Evolutionary conservation across 2,113 vertebrate genomes (phyloP), one percentile per base, ranked within the genome.

Genomic region (Apus apus): DNA sequence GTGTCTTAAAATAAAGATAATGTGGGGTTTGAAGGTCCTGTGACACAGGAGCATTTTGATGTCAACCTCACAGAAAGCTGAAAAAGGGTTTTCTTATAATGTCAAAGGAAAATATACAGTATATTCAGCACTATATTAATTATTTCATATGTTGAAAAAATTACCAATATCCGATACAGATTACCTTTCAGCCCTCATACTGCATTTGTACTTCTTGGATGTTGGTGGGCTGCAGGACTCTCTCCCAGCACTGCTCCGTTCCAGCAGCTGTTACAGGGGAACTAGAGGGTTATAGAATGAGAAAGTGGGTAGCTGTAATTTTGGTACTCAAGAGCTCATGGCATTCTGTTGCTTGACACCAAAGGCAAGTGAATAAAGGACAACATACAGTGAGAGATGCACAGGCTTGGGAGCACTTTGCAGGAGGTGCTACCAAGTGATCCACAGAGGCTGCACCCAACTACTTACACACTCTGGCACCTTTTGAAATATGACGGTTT

Each of bases 251-350:
- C 75, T 5, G 27, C 83, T 93, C 60, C 3, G 5, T 46, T 40
- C 68, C 81, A 22, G 40, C 1, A 15, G n/a, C 83, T 91, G 65
- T 40, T 26, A 11, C 53, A 64, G 84, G 21, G 91, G 34, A 86
- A 25, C 0, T 9, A 26, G 38, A 68, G 18, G 15, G 58, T 82
- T 96, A 76, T 73, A 36, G 77, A 85, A 93, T 1, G 0, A 92
- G 70, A 32, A 73, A 85, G 94, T 80, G 84, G 85, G 87, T 14
- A 72, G 70, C 85, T 56, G 38, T 30, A 85, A 85, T 87, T 95
- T 51, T 85, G 81, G 89, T 77, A 78, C 50, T 53, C 56, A 62
- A 70, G 71, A 77, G 64, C 70, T 45, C 2, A 17, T 83, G 78
- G 89, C 83, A 94, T 36, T 62, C 43, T 87, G 23, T 78, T 94